Evolutionary conservation across 2,113 vertebrate genomes (phyloP).

Genomic region (Colossoma macropomum): DNA sequence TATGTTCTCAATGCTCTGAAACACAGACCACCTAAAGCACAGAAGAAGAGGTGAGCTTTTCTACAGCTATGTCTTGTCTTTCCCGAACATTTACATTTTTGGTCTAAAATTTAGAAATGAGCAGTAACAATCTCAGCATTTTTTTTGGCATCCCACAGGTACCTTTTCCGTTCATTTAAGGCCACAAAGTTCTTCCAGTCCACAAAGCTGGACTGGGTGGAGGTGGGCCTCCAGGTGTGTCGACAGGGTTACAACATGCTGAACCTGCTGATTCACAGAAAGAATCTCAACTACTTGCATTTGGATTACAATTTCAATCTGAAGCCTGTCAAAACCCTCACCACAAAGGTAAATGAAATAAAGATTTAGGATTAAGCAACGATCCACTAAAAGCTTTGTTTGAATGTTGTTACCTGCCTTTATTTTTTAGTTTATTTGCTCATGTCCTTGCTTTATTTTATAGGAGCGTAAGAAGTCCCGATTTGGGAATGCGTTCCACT

Average conservation of each 20-base stretch:
- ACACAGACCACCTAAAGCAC: slow-evolving; percentile 96
- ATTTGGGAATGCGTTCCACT: slow-evolving; percentile 97
- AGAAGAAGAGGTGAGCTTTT: slow-evolving; percentile 90
- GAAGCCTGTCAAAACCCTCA: slow-evolving; percentile 98
- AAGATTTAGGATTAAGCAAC: no score
- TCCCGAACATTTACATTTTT: not conserved
- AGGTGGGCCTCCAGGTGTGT: slow-evolving; percentile 97
- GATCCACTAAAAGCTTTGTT: not conserved
- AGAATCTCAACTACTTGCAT: slow-evolving; percentile 98
- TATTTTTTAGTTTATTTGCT: not conserved
- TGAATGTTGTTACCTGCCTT: not conserved
- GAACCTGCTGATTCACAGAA: slow-evolving; percentile 97
- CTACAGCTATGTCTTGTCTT: not conserved
- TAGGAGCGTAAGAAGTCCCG: slow-evolving; percentile 97
- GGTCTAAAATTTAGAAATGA: rapidly evolving
- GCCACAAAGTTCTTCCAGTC: slow-evolving; percentile 99
- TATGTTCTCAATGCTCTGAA: slow-evolving; percentile 98
- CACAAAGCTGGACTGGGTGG: slow-evolving; percentile 98
- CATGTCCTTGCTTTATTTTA: not conserved
- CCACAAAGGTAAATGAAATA: slow-evolving; percentile 87
- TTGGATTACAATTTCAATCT: slow-evolving; percentile 99
- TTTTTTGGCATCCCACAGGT: slow-evolving; percentile 73
- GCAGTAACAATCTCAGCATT: not conserved
- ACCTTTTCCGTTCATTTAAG: slow-evolving; percentile 98
- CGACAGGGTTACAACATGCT: slow-evolving; percentile 99